Base-by-base conservation (phyloP, 2,888 invertebrate species). In the Agriopis leucophaearia region DNA sequence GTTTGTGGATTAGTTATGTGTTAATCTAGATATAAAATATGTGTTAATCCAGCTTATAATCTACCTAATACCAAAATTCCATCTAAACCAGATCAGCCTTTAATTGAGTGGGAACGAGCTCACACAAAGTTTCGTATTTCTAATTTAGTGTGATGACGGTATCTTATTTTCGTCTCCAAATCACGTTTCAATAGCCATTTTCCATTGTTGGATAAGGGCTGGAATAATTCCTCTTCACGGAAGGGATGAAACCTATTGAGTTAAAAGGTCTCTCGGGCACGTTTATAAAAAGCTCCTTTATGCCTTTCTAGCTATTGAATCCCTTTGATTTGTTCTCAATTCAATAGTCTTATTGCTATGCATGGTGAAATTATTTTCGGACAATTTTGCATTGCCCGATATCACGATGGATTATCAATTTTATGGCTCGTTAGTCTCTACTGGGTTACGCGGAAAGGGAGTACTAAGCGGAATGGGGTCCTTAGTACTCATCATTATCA, bases 271-370 rank as follows among this genome's bases (percentile, higher is more conserved):
- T 59, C 38, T 52, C 48, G 15, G 60, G 15, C 48, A 57, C 52
- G 35, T 56, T 63, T 63, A 58, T 67, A 58, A 58, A 61, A 62
- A 61, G 60, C 56, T 50, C 57, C 35, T 66, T 61, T 55, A 50
- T 52, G 40, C 42, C 36, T 18, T 18, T 56, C 36, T 10, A 12
- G 9, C 63, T 12, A 47, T 58, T 50, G 44, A 48, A 36, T 58
- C 45, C 47, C 44, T 50, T 40, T 54, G 61, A 42, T 62, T 48
- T 36, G 18, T 59, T 54, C 45, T 47, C 15, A 8, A 6, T 60
- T 59, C 54, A 54, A 47, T 55, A 42, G 27, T 38, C 55, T 36
- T 54, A 47, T 54, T 54, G 45, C 35, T 48, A 45, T 38, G 38
- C 16, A 38, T 36, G 27, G 12, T 15, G 4, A 45, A 38, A 57